Conservation (phyloP, 2,797 vertebrate species). For the Balearica regulorum region DNA sequence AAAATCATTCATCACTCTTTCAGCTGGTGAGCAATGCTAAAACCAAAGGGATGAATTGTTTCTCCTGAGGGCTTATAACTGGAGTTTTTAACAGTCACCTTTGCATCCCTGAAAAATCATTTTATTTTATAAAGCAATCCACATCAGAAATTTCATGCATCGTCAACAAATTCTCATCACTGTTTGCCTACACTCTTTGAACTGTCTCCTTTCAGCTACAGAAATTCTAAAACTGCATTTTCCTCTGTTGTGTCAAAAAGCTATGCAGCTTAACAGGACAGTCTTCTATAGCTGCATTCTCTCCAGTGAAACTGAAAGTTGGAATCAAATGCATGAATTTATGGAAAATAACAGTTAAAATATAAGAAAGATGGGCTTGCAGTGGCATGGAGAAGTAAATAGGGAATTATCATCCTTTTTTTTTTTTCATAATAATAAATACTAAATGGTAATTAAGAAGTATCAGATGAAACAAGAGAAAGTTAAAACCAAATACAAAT, state of each 20-base stretch:
- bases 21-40: neutral
- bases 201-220: slow-evolving; percentile 6
- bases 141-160: slow-evolving; percentile 40
- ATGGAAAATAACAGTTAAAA: neutral
- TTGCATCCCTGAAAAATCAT: neutral
- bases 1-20: neutral
- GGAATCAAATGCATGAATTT: neutral
- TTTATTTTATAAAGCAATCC: slow-evolving; percentile 16
- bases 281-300: neutral
- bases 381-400: neutral
- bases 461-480: neutral
- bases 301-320: neutral
- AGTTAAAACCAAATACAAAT: neutral
- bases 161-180: slow-evolving; percentile 37
- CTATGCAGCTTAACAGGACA: neutral
- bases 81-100: neutral
- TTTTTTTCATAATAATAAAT: neutral
- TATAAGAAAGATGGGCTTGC: neutral
- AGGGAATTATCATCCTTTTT: neutral
- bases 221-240: slow-evolving; percentile 32
- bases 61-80: neutral
- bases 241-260: slow-evolving; percentile 14
- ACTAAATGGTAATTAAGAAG: neutral
- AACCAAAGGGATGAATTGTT: neutral
- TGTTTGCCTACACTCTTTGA: slow-evolving; percentile 42